Evolutionary conservation across 2,797 vertebrate species (phyloP).

Genomic region (Fistularia commersonii): DNA sequence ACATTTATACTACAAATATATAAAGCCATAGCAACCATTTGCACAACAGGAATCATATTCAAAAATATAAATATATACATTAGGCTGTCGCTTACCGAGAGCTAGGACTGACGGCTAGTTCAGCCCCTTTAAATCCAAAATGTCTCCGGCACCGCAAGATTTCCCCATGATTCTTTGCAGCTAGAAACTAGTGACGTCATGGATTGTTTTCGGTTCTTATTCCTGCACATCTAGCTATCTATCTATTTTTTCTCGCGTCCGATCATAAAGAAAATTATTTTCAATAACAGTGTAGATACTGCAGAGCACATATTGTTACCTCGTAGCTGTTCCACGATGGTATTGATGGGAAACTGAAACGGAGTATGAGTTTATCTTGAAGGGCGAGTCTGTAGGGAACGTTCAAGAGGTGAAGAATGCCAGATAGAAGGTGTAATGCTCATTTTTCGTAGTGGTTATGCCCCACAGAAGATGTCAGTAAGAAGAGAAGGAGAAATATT

Average conservation of each 20-base stretch:
- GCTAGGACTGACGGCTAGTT: conserved; percentile 50
- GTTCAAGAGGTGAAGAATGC: too few relatives aligned
- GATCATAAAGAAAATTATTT: background rate
- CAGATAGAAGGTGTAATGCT: too few relatives aligned
- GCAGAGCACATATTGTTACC: too few relatives aligned
- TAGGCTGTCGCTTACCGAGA: conserved; percentile 58
- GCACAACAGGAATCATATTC: background rate
- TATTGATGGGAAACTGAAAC: too few relatives aligned
- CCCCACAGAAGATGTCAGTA: too few relatives aligned
- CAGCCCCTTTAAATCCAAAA: conserved; percentile 79
- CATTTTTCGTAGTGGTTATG: too few relatives aligned
- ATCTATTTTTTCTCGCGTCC: background rate
- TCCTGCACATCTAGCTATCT: background rate
- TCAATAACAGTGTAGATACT: too few relatives aligned
- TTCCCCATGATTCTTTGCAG: conserved; percentile 55
- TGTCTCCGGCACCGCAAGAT: conserved; percentile 53
- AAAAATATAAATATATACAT: background rate
- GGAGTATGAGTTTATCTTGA: too few relatives aligned
- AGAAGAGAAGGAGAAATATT: too few relatives aligned
- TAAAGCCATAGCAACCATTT: fast-evolving
- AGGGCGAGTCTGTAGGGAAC: too few relatives aligned
- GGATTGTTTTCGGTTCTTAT: conserved; percentile 38
- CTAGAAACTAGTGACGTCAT: conserved; percentile 59
- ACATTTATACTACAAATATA: fast-evolving
- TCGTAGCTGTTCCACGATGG: too few relatives aligned